phyloP scores from a whole-genome alignment of 2,113 vertebrate genomes.

The Bettongia penicillata region DNA sequence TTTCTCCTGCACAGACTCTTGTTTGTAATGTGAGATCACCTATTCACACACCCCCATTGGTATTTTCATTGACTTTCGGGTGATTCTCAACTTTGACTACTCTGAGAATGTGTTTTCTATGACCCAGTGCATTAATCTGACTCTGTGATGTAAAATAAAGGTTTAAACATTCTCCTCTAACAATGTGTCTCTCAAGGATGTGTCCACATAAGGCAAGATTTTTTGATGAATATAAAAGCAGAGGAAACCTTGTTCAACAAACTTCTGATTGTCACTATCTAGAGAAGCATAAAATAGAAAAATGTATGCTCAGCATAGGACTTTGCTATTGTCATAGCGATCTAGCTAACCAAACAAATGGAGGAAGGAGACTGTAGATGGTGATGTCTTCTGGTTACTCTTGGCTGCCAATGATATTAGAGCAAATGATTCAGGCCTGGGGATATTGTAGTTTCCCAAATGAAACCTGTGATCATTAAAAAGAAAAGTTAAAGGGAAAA shows the following conservation, averaged over 20 bases:
- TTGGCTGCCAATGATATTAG: not conserved
- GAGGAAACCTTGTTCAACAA: not conserved
- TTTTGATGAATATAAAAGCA: not conserved
- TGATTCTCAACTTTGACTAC: not conserved
- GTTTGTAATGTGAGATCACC: not conserved
- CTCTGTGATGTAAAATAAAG: not conserved
- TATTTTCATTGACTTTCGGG: not conserved
- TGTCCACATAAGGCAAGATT: too few species aligned
- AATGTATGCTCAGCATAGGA: not conserved
- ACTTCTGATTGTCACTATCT: not conserved
- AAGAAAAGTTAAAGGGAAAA: not conserved
- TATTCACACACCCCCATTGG: not conserved
- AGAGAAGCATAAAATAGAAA: not conserved
- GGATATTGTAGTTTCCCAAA: not conserved
- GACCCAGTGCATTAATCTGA: not conserved
- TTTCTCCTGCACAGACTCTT: not conserved
- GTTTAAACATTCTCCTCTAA: not conserved
- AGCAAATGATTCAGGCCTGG: not conserved
- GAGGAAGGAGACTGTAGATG: not conserved
- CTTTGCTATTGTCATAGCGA: not conserved
- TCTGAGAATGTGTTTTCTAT: not conserved
- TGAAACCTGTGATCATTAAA: not conserved
- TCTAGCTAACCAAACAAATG: not conserved
- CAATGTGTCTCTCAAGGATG: too few species aligned
- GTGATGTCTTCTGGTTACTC: not conserved